phyloP scores from a whole-genome alignment of 2,797 vertebrate genomes.

The Myiotriccus ornatus region DNA sequence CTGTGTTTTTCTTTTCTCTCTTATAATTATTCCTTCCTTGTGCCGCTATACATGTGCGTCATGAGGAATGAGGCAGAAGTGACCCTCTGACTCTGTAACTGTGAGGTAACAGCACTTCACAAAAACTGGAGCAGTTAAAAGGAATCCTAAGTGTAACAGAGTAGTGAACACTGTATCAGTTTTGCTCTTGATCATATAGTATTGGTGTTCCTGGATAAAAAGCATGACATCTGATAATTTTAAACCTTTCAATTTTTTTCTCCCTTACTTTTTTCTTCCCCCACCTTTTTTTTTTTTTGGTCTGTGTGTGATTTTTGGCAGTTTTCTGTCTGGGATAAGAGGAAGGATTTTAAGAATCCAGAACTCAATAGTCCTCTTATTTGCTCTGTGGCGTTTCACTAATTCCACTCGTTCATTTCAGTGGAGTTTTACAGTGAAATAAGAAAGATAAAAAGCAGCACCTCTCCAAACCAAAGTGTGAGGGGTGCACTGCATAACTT shows the following conservation, averaged over 20 bases:
- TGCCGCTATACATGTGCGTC: not conserved
- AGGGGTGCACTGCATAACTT: not conserved
- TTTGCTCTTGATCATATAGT: not conserved
- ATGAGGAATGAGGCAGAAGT: not conserved
- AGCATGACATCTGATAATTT: not conserved
- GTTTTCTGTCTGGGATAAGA: not conserved
- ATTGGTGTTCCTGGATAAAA: conserved; percentile 22
- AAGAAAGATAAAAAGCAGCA: not conserved
- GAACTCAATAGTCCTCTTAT: not conserved
- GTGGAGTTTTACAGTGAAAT: not conserved
- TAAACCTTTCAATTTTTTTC: not conserved
- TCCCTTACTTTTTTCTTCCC: not conserved
- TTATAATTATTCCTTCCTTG: not conserved
- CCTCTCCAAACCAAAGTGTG: not conserved
- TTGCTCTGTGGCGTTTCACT: not conserved
- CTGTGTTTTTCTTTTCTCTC: not conserved
- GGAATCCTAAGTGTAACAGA: not conserved
- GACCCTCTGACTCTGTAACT: conserved; percentile 26
- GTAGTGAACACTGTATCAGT: not conserved
- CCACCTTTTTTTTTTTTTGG: not conserved
- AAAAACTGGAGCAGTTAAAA: conserved; percentile 16
- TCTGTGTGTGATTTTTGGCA: not conserved
- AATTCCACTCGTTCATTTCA: not conserved
- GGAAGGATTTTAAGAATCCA: not conserved
- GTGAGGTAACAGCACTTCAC: not conserved